These are phyloP conservation scores for Cheilosia vulpina DNA, from an alignment of 2,888 invertebrate species.

Conservation along the genomic window DNA sequence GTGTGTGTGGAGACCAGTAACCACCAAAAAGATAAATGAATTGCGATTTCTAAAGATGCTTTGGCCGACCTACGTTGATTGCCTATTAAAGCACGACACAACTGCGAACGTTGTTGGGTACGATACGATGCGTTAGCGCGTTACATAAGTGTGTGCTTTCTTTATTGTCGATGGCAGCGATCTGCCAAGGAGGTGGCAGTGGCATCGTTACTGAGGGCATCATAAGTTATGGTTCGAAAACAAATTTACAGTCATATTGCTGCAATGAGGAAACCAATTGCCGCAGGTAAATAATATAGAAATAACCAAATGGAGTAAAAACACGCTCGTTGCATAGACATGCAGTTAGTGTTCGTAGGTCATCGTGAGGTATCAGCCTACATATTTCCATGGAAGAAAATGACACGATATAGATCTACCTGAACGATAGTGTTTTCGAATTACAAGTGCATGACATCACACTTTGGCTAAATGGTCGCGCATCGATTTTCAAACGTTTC, in stretches of 20 bases:
- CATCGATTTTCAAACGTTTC: slow-evolving; percentile 7
- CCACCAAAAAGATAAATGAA: slow-evolving; percentile 21
- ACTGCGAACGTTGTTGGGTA: background rate
- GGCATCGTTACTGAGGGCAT: background rate
- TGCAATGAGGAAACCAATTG: slow-evolving; percentile 29
- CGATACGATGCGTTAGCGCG: slow-evolving; percentile 18
- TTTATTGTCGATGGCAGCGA: background rate
- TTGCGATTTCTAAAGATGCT: slow-evolving; percentile 63
- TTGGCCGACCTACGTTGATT: slow-evolving; percentile 54
- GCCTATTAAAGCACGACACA: slow-evolving; percentile 40
- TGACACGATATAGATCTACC: slow-evolving; percentile 27
- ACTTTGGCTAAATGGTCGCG: slow-evolving; percentile 29
- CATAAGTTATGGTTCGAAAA: background rate
- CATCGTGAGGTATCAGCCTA: slow-evolving; percentile 14
- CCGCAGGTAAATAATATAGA: background rate
- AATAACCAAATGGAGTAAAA: slow-evolving; percentile 3
- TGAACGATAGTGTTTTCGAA: slow-evolving; percentile 27
- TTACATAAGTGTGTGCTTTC: slow-evolving; percentile 1
- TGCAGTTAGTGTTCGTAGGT: slow-evolving; percentile 43
- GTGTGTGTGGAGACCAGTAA: background rate
- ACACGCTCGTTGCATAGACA: background rate
- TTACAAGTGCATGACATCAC: slow-evolving; percentile 41
- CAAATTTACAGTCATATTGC: background rate
- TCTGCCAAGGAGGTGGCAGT: background rate
- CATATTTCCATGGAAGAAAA: background rate